Evolutionary conservation across 2,113 vertebrate genomes (phyloP).

Genomic region (Chloropsis hardwickii): DNA sequence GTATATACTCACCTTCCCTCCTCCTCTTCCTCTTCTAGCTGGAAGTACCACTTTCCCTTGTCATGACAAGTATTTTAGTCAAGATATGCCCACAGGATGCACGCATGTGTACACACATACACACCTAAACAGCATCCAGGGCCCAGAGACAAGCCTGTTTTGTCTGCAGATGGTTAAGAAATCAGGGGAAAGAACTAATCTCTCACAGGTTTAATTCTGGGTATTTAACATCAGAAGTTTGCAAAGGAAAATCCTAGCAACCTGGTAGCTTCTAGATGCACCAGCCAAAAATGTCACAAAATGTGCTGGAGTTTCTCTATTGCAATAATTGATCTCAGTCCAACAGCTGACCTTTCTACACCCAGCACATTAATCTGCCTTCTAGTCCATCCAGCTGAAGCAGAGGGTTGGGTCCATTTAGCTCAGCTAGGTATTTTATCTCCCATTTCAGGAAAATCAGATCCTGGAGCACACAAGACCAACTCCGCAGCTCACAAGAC

Average conservation of each 20-base stretch:
- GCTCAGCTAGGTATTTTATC: background rate
- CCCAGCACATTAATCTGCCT: background rate
- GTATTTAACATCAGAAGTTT: background rate
- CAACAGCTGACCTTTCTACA: background rate
- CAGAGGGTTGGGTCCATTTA: background rate
- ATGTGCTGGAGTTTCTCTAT: background rate
- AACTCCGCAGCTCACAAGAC: background rate
- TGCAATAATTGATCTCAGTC: background rate
- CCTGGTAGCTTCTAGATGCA: background rate
- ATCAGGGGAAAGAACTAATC: background rate
- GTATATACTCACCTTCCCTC: background rate
- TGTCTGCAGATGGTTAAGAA: background rate
- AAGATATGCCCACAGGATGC: background rate
- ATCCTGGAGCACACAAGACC: background rate
- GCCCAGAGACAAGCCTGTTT: background rate
- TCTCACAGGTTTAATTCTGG: background rate
- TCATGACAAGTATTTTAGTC: background rate
- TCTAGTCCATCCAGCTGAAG: background rate
- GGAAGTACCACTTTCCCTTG: background rate
- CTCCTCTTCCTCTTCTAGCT: background rate
- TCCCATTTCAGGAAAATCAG: background rate
- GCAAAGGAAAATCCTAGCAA: background rate
- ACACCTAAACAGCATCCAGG: background rate
- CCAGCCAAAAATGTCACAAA: background rate
- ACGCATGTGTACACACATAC: background rate